Conservation (phyloP, 1,140 invertebrate species). For the Bombus affinis region DNA sequence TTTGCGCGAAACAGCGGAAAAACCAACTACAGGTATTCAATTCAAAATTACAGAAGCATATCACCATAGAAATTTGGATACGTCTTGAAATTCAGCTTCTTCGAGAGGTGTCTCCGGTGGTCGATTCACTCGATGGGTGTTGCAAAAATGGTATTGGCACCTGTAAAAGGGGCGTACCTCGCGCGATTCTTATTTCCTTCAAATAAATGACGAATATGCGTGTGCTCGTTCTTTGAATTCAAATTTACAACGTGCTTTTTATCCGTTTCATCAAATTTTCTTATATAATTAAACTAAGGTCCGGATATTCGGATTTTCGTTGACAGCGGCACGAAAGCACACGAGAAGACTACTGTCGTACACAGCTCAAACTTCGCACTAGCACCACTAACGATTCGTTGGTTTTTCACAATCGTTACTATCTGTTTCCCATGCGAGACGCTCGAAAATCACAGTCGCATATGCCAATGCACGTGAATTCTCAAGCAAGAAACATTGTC, state of each 20-base stretch:
- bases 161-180: slow-evolving; percentile 55
- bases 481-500: slow-evolving; percentile 50
- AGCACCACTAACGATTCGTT: slow-evolving; percentile 28
- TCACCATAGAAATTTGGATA: background rate
- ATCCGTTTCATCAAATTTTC: background rate
- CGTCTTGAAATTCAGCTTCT: background rate
- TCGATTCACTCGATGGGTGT: slow-evolving; percentile 22
- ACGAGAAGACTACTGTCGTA: slow-evolving; percentile 36
- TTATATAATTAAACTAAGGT: background rate
- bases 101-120: background rate
- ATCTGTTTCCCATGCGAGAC: background rate
- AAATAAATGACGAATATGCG: background rate
- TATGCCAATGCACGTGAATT: slow-evolving; percentile 1
- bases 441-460: background rate
- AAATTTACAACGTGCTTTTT: background rate
- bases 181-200: slow-evolving; percentile 2
- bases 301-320: background rate
- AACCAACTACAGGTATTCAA: background rate
- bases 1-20: slow-evolving; percentile 50
- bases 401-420: background rate
- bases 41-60: background rate
- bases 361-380: slow-evolving; percentile 39
- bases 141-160: slow-evolving; percentile 49
- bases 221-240: background rate
- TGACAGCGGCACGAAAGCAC: slow-evolving; percentile 45